Evolutionary conservation across 1,140 invertebrate genomes (phyloP).

Genomic region (Drosophila repletoides): DNA sequence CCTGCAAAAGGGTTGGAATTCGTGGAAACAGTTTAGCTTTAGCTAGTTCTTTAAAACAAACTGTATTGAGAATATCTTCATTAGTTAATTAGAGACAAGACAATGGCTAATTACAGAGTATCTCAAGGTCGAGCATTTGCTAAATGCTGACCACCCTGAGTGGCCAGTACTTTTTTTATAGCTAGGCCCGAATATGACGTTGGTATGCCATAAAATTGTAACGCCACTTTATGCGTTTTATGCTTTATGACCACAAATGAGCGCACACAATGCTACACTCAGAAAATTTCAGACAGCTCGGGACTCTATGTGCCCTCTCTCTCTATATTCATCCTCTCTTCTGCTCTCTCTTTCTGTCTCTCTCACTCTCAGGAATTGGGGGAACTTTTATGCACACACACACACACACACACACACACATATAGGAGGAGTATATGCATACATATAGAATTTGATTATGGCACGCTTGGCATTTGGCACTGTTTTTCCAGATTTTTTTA

Average conservation of each 20-base stretch:
- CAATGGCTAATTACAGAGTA: conserved; percentile 20
- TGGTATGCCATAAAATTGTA: conserved; percentile 73
- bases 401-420: conserved; percentile 37
- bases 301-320: conserved; percentile 1
- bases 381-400: conserved; percentile 70
- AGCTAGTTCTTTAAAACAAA: no score
- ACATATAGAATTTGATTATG: conserved; percentile 78
- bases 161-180: conserved; percentile 15
- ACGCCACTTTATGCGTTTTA: conserved; percentile 79
- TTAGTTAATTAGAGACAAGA: not conserved
- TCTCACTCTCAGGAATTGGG: conserved; percentile 11
- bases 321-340: not conserved
- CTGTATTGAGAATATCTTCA: no score
- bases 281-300: conserved; percentile 43
- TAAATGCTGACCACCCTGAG: not conserved
- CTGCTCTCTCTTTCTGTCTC: not conserved
- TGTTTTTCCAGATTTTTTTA: conserved; percentile 10
- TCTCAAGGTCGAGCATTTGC: not conserved
- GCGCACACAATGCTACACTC: conserved; percentile 63
- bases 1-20: no score
- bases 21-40: no score
- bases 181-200: conserved; percentile 56
- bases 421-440: no score
- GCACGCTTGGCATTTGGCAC: conserved; percentile 60
- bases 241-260: conserved; percentile 81